Base-by-base conservation (phyloP, 2,113 vertebrate species). In the Gymnarchus niloticus region DNA sequence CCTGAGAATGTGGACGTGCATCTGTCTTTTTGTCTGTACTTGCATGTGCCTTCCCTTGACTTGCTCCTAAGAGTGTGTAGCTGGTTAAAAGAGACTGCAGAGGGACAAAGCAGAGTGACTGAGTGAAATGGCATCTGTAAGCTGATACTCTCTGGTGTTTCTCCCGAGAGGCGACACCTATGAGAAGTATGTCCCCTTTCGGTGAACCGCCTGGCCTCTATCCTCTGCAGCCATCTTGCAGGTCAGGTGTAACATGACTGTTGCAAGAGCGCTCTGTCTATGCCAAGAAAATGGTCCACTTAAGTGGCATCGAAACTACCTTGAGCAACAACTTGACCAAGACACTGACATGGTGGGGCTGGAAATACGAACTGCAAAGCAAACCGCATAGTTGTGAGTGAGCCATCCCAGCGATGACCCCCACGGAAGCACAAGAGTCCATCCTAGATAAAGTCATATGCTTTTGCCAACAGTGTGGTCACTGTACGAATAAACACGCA, bases 401-500 rank as follows among this genome's bases (percentile, higher is more conserved):
- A 51, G 44, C 44, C 21, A 49, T 81, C 49, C 25, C 77, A 14
- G 23, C 12, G 77, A 51, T 51, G 48, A 81, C 23, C 77, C 23
- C 23, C 9, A 21, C 17, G 41, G 21, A 61, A 61, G 83, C 56
- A 21, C 48, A 8, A 21, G 14, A 49, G 21, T 41, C 49, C 41
- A 12, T 57, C 56, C 83, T 73, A 44, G 65, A 54, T 85, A 54
- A 73, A 28, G 48, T 9, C 83, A 76, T 61, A 37, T 44, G 19
- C 49, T 44, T 54, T 51, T 21, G 28, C 65, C 61, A 85, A 54
- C 51, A 33, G 21, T 28, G 46, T 12, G 48, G 77, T 80, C 77
- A 10, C 77, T 81, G 19, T 81, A 61, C 56, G 65, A 49, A 69
- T 81, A 69, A 61, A 84, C 33, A 77, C 46, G 59, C 81, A 84